Evolutionary conservation across 2,113 vertebrate genomes (phyloP), one percentile per base, ranked within the genome.

Genomic region (Gavia stellata): DNA sequence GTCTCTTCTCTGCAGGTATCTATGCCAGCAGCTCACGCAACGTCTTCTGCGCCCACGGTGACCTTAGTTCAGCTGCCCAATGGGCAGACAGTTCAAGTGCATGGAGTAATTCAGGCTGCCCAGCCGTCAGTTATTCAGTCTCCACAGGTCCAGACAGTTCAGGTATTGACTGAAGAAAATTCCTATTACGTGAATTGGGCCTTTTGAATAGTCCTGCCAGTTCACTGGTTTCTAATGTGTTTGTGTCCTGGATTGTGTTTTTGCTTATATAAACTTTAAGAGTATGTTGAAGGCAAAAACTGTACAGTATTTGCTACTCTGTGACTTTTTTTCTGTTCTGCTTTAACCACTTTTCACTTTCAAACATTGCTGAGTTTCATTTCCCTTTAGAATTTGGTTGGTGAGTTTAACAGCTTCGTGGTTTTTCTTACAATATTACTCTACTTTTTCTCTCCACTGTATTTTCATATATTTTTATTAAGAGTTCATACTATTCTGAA

Each of bases 81-180:
- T 82, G 99, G 99, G 85, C 99, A 99, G 97, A 99, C 99, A 1
- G 99, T 99, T 88, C 99, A 99, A 97, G 99, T 99, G 92, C 99
- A 99, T 59, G 99, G 99, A 33, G 99, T 99, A 96, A 99, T 99
- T 97, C 99, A 99, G 97, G 98, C 99, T 21, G 99, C 99, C 68
- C 99, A 99, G 98, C 99, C 99, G 12, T 99, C 99, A 19, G 99
- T 99, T 95, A 99, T 99, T 97, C 99, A 99, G 97, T 99, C 99
- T 87, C 99, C 99, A 73, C 99, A 99, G 94, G 99, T 99, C 94
- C 99, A 99, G 96, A 98, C 99, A 70, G 99, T 99, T 81, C 99
- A 99, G 98, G 99, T 99, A 97, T 97, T 97, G 92, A 66, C 67
- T 38, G 96, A 90, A 97, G 90, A 94, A 50, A 67, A 97, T 97